Evolutionary conservation across 2,888 invertebrate species (phyloP).

Genomic region (Acrobasis suavella): DNA sequence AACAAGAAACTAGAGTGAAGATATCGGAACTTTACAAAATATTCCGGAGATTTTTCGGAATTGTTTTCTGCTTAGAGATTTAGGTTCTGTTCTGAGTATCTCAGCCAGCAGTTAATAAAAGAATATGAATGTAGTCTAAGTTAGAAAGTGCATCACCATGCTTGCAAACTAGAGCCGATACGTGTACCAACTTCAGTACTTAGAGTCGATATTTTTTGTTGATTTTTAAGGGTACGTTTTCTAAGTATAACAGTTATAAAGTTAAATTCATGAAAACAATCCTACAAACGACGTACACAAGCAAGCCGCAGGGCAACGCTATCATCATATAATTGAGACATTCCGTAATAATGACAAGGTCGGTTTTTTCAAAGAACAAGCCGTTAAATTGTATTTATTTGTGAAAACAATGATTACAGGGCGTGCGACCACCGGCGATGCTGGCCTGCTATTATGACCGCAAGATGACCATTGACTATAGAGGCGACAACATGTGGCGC

Average conservation of each 20-base stretch:
- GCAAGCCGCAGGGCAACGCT: slow-evolving; percentile 8
- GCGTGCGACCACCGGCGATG: slow-evolving; percentile 20
- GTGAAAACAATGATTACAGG: slow-evolving; percentile 44
- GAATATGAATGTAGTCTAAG: no score
- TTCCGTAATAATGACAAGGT: slow-evolving; percentile 20
- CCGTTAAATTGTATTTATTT: slow-evolving; percentile 37
- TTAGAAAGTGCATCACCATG: no score
- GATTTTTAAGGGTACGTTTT: neutral
- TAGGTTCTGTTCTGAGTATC: no score
- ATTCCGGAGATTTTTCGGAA: no score
- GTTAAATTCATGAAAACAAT: neutral
- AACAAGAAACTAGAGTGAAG: no score
- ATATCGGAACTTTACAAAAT: no score
- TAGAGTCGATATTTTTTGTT: neutral
- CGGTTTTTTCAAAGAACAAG: slow-evolving; percentile 31
- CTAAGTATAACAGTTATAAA: neutral
- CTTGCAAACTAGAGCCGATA: no score
- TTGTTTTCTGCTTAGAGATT: no score
- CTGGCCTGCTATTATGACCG: slow-evolving; percentile 12
- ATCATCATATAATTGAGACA: slow-evolving; percentile 21
- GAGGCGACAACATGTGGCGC: slow-evolving; percentile 18
- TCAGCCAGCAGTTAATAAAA: no score
- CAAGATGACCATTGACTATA: slow-evolving; percentile 8
- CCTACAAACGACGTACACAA: neutral
- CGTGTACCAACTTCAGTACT: no score